phyloP scores from a whole-genome alignment of 2,113 vertebrate genomes.

The Paratilapia polleni region DNA sequence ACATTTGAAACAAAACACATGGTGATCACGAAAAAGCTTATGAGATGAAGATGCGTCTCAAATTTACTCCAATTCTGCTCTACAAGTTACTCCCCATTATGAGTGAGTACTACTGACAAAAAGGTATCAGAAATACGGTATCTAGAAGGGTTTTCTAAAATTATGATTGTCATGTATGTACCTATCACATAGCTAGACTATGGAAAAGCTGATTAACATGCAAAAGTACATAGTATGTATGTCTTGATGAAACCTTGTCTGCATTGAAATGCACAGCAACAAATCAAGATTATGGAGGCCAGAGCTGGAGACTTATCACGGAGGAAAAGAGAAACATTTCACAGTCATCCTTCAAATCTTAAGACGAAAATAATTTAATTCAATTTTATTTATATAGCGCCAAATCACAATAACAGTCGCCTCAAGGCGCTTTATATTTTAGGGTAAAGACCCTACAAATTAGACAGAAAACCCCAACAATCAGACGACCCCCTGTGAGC shows the following conservation, averaged over 20 bases:
- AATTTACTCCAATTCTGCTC: background rate
- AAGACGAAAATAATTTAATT: background rate
- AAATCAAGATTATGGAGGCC: background rate
- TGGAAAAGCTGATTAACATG: background rate
- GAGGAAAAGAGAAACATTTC: background rate
- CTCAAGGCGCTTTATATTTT: no score
- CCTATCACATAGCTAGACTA: background rate
- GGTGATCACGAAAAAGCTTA: fast-evolving
- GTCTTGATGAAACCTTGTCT: background rate
- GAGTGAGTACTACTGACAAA: background rate
- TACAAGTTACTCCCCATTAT: background rate
- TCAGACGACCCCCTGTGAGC: no score
- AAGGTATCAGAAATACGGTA: background rate
- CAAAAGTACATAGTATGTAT: background rate
- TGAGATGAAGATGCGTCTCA: fast-evolving
- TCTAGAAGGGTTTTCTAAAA: background rate
- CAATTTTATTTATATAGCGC: no score
- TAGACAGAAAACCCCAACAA: no score
- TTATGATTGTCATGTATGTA: background rate
- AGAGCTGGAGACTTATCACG: background rate
- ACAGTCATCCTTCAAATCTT: background rate
- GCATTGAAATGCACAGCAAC: background rate
- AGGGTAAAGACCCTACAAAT: no score
- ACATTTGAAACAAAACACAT: background rate
- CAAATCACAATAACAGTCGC: no score